These are phyloP conservation scores for Ceratosolen solmsi DNA, from an alignment of 1,140 invertebrate genomes.

Conservation along the genomic window DNA sequence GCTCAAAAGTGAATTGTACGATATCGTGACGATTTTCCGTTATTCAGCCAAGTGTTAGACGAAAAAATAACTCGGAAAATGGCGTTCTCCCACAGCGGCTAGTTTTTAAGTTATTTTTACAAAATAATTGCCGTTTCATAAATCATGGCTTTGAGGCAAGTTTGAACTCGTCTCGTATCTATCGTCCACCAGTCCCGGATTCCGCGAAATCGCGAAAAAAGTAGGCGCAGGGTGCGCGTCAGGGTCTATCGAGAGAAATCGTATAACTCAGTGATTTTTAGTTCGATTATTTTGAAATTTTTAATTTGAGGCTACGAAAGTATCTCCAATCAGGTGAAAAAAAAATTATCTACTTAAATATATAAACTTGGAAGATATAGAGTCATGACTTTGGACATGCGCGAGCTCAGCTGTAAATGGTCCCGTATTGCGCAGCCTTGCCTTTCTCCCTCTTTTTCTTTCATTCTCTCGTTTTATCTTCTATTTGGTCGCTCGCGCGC, in stretches of 20 bases:
- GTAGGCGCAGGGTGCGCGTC: no score
- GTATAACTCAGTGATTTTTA: conserved; percentile 43
- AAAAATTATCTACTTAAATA: conserved; percentile 55
- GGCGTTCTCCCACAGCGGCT: no score
- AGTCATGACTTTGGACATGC: conserved; percentile 60
- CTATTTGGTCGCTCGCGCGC: background rate
- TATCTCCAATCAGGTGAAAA: conserved; percentile 56
- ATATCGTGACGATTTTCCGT: no score
- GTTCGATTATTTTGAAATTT: conserved; percentile 55
- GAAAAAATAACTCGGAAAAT: no score
- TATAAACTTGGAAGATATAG: conserved; percentile 59
- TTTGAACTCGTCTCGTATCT: no score
- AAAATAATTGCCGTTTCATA: no score
- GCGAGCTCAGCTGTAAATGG: conserved; percentile 45
- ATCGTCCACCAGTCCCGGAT: no score
- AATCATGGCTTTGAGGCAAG: no score
- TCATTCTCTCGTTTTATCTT: background rate
- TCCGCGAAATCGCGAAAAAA: no score
- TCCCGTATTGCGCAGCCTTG: conserved; percentile 61
- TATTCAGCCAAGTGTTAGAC: no score
- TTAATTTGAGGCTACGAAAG: conserved; percentile 66
- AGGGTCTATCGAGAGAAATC: conserved; percentile 32
- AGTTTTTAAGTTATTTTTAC: no score
- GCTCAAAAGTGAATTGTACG: no score
- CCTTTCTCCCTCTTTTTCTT: conserved; percentile 21